These are phyloP conservation scores for Cryptosula pallasiana DNA, from an alignment of 2,888 invertebrate species.

Conservation along the genomic window DNA sequence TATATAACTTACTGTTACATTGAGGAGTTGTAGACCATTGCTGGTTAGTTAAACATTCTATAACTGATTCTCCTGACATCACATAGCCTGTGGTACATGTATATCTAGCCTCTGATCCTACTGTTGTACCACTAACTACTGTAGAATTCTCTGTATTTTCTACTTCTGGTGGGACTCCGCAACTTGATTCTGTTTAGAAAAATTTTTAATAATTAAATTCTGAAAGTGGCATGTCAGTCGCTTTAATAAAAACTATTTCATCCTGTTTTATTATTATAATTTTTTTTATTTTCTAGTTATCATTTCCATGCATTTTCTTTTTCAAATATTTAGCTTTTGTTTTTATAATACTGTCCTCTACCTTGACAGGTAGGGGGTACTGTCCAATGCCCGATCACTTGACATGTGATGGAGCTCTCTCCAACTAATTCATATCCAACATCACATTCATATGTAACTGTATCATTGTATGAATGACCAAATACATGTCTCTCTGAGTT, in stretches of 20 bases:
- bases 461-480: constrained; percentile 13
- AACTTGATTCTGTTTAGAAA: not conserved
- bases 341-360: too few relatives aligned
- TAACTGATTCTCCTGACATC: not conserved
- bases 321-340: too few relatives aligned
- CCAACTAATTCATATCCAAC: not conserved
- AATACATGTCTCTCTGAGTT: not conserved
- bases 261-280: too few relatives aligned
- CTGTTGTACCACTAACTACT: not conserved
- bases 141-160: not conserved
- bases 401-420: not conserved
- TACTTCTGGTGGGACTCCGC: not conserved
- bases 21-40: not conserved
- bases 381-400: not conserved
- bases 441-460: constrained; percentile 13
- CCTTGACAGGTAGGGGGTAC: not conserved
- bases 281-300: too few relatives aligned
- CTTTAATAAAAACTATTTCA: too few relatives aligned
- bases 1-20: not conserved
- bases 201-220: too few relatives aligned
- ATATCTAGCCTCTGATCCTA: not conserved
- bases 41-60: not conserved
- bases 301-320: too few relatives aligned
- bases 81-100: not conserved
- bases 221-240: too few relatives aligned